Conservation (phyloP, 2,113 vertebrate genomes). For the Pachypanchax playfairii region DNA sequence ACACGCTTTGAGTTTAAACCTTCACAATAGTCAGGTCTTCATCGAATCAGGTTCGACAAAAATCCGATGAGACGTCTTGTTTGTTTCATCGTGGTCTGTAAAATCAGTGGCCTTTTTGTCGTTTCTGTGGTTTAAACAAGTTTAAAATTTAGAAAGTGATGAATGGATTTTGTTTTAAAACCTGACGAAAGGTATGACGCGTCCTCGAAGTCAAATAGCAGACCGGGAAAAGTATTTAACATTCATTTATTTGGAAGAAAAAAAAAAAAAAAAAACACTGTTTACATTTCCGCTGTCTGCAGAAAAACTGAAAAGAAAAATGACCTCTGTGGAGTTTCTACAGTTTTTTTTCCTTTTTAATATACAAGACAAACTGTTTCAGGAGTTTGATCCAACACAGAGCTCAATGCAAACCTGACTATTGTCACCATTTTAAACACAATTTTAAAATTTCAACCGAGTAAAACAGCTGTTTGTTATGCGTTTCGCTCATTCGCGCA, state of each 20-base stretch:
- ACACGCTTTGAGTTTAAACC: slow-evolving; percentile 29
- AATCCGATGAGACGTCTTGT: slow-evolving; percentile 26
- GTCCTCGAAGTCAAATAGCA: slow-evolving; percentile 41
- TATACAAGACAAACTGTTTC: slow-evolving; percentile 31
- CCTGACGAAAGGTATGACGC: slow-evolving; percentile 14
- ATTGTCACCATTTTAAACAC: slow-evolving; percentile 45
- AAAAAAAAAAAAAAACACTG: slow-evolving; percentile 51
- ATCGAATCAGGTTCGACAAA: slow-evolving; percentile 54
- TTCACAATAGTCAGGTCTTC: slow-evolving; percentile 70
- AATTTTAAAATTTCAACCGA: slow-evolving; percentile 66
- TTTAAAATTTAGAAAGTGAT: slow-evolving; percentile 26
- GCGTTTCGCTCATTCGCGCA: slow-evolving; percentile 13
- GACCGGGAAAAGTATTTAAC: slow-evolving; percentile 61
- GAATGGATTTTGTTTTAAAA: slow-evolving; percentile 38
- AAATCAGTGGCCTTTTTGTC: slow-evolving; percentile 18
- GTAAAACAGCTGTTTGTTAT: slow-evolving; percentile 52
- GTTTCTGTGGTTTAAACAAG: slow-evolving; percentile 21
- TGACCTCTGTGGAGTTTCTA: slow-evolving; percentile 27
- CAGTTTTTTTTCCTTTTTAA: slow-evolving; percentile 7
- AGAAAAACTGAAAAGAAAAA: slow-evolving; percentile 40
- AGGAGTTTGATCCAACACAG: slow-evolving; percentile 25
- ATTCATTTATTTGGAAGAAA: slow-evolving; percentile 68
- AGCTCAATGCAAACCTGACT: slow-evolving; percentile 72
- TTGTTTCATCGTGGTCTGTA: background rate
- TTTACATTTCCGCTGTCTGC: slow-evolving; percentile 59